Percentiles rank a stretch among this genome's conserved stretches.
These are phyloP conservation scores for Erynnis tages DNA, from an alignment of 2,888 invertebrate species.

Conservation along the genomic window DNA sequence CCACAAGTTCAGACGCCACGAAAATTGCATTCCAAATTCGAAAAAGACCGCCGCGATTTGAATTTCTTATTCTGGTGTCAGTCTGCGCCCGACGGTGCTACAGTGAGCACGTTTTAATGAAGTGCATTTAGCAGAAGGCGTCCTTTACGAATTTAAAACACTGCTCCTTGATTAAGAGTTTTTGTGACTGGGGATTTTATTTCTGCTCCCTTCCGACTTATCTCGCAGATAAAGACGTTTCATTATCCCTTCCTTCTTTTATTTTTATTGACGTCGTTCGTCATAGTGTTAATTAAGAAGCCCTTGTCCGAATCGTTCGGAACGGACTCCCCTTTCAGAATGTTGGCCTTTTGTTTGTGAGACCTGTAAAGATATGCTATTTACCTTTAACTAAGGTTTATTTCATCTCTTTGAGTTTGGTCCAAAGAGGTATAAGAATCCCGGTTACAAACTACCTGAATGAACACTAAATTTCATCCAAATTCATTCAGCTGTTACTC, in stretches of 20 bases:
- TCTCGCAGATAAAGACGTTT: conserved; percentile 58
- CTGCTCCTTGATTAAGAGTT: conserved; percentile 55
- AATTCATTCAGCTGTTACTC: too few species aligned
- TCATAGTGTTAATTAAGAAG: conserved; percentile 39
- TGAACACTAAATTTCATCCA: too few species aligned
- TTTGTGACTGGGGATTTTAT: conserved; percentile 37
- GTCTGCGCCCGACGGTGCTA: conserved; percentile 46
- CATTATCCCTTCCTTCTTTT: conserved; percentile 57
- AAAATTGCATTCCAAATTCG: conserved; percentile 52
- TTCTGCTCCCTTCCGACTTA: conserved; percentile 41
- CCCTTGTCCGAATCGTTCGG: conserved; percentile 33
- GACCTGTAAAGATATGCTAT: conserved; percentile 12
- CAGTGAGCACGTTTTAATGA: conserved; percentile 65
- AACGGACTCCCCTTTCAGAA: conserved; percentile 30
- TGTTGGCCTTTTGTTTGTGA: not conserved
- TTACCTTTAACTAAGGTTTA: not conserved
- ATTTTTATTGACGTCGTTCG: conserved; percentile 40
- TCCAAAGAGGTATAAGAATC: too few species aligned
- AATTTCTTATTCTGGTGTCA: conserved; percentile 59
- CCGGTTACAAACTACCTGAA: too few species aligned
- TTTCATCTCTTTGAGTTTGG: too few species aligned
- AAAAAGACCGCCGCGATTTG: conserved; percentile 59
- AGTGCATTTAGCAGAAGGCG: conserved; percentile 67
- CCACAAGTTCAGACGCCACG: conserved; percentile 38
- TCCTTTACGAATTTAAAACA: conserved; percentile 57